Evolutionary conservation across 2,113 vertebrate genomes (phyloP).

Genomic region (Nipponia nippon): DNA sequence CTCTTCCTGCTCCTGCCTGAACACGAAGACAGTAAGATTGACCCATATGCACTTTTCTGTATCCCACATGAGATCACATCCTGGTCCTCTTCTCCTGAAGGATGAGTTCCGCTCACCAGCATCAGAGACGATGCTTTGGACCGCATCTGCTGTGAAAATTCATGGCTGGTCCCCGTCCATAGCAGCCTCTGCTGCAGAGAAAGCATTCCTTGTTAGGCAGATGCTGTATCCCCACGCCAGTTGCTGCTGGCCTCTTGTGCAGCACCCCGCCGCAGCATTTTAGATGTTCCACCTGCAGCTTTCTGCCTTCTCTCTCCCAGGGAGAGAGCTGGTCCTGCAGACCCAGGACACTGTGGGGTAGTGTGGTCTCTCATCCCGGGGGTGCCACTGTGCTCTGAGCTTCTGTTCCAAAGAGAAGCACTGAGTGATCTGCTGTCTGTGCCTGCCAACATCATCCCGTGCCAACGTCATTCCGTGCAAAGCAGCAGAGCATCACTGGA

Average conservation of each 20-base stretch:
- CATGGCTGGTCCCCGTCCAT: accelerated
- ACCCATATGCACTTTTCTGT: background rate
- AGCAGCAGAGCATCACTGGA: background rate
- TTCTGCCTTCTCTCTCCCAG: background rate
- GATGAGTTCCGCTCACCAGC: background rate
- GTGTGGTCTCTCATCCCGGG: background rate
- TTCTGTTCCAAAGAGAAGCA: background rate
- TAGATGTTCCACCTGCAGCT: background rate
- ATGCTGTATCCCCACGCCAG: accelerated
- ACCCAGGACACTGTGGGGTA: accelerated
- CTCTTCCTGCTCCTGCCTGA: background rate
- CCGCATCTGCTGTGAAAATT: background rate
- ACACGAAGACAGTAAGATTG: background rate
- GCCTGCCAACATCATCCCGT: background rate
- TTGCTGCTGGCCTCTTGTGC: background rate
- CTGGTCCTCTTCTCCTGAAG: background rate
- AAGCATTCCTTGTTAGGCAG: no score
- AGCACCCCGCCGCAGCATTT: accelerated
- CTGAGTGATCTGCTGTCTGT: background rate
- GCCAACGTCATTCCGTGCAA: background rate
- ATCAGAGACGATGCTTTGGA: background rate
- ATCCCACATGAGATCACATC: no score
- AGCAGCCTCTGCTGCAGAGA: background rate
- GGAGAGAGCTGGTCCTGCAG: background rate
- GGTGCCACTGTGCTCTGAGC: background rate